Evolutionary conservation across 2,888 invertebrate species (phyloP).

Genomic region (Furcula furcula): DNA sequence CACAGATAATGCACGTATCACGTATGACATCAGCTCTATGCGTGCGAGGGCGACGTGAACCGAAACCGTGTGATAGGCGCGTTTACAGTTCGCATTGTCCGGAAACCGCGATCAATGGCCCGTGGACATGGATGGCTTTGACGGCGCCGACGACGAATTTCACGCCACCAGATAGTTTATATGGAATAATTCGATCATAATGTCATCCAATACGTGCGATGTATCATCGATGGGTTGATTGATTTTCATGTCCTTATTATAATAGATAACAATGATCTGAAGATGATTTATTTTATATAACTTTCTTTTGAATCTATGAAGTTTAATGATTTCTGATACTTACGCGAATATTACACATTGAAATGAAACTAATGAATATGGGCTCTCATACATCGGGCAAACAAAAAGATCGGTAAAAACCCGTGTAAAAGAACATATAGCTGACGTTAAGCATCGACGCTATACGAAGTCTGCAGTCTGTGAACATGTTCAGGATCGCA

Average conservation of each 20-base stretch:
- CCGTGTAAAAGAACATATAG: too few relatives aligned
- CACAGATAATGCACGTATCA: slow-evolving; percentile 1
- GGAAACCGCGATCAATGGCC: slow-evolving; percentile 21
- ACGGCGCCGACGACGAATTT: slow-evolving; percentile 12
- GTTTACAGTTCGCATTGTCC: slow-evolving; percentile 25
- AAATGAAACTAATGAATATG: too few relatives aligned
- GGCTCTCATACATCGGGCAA: too few relatives aligned
- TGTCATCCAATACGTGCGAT: not conserved
- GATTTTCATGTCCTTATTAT: not conserved
- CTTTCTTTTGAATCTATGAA: too few relatives aligned
- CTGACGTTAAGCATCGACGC: too few relatives aligned
- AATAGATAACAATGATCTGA: not conserved
- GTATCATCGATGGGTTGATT: not conserved
- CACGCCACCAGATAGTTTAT: slow-evolving; percentile 6
- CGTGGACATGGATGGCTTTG: slow-evolving; percentile 19
- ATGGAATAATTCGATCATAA: not conserved
- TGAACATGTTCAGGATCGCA: too few relatives aligned
- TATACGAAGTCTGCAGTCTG: too few relatives aligned
- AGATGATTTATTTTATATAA: slow-evolving; percentile 4
- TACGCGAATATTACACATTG: too few relatives aligned
- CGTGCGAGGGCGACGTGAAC: slow-evolving; percentile 3
- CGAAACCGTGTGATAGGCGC: slow-evolving; percentile 19
- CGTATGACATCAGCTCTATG: slow-evolving; percentile 3
- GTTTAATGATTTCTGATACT: too few relatives aligned
- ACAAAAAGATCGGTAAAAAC: too few relatives aligned